Percentiles rank a stretch among this genome's conserved stretches.
These are phyloP conservation scores for Sternotherus odoratus DNA, from an alignment of 2,797 vertebrate species.

Conservation along the genomic window DNA sequence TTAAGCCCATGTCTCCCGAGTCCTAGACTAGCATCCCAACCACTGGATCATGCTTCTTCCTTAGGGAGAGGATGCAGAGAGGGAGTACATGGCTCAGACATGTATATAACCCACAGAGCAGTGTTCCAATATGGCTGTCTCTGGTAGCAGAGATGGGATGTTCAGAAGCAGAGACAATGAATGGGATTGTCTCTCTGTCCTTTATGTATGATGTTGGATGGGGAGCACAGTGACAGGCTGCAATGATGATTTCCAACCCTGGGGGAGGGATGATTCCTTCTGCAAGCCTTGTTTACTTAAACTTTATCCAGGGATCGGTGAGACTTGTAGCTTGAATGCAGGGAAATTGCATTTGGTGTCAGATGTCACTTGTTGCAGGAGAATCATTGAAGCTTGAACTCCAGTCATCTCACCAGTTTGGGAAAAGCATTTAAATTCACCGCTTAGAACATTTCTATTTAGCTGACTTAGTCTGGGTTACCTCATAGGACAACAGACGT, in stretches of 20 bases:
- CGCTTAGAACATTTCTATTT: not conserved
- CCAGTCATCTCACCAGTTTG: not conserved
- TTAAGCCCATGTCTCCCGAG: not conserved
- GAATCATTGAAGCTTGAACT: not conserved
- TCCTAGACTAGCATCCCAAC: not conserved
- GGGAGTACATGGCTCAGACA: not conserved
- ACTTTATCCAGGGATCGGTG: not conserved
- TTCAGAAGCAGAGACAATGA: not conserved
- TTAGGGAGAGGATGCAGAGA: not conserved
- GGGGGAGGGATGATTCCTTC: not conserved
- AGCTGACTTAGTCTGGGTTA: not conserved
- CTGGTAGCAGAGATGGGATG: not conserved
- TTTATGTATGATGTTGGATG: not conserved
- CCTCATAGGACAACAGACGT: not conserved
- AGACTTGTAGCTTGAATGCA: not conserved
- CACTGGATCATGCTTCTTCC: not conserved
- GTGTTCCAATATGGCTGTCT: not conserved
- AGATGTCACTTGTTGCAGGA: not conserved
- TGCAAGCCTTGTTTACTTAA: not conserved
- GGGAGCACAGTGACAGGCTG: not conserved
- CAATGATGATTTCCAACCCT: not conserved
- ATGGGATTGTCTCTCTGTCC: not conserved
- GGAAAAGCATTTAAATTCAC: not conserved
- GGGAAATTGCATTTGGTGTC: too few relatives aligned
- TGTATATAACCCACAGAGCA: not conserved